Evolutionary conservation across 92 coral and sea anemone genomes (phyloP), one percentile per base, ranked within the genome.

Genomic region (Actinostola sp.): DNA sequence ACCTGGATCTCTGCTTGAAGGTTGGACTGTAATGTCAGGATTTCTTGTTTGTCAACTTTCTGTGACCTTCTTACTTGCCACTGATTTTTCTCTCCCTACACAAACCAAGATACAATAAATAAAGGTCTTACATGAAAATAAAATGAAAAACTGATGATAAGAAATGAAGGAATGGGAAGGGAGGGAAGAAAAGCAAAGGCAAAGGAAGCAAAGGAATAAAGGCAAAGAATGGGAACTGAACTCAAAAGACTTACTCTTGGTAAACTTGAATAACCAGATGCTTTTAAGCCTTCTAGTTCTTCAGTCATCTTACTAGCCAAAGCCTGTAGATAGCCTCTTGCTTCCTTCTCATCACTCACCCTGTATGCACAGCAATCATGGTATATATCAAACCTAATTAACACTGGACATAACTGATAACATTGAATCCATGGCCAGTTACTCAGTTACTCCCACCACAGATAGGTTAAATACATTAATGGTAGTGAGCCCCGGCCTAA

Each of bases 291-390:
- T 32, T 95, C 99, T 0, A 95, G 81, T 61, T 95, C 99, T 50
- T 95, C 99, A 0, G 99, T 95, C 99, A 95, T 95, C 70, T 92
- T 95, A 30, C 92, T 95, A 23, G 99, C 99, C 63, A 95, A 73
- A 6, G 99, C 99, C 64, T 95, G 99, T 0, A 95, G 91, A 56
- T 95, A 95, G 0, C 99, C 99, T 38, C 99, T 76, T 20, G 99
- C 99, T 69, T 95, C 99, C 49, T 95, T 95, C 80, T 95, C 99
- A 62, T 95, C 99, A 59, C 97, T 95, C 78, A 95, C 99, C 99
- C 99, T 95, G 71, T 23, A 64, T 27, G 16, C 51, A 63, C 15
- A 33, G n/a, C n/a, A n/a, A n/a, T n/a, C n/a, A n/a, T n/a, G n/a
- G n/a, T n/a, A n/a, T n/a, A n/a, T n/a, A n/a, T n/a, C n/a, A n/a